phyloP scores from a whole-genome alignment of 1,140 invertebrate genomes.

The Ganaspis sp. region DNA sequence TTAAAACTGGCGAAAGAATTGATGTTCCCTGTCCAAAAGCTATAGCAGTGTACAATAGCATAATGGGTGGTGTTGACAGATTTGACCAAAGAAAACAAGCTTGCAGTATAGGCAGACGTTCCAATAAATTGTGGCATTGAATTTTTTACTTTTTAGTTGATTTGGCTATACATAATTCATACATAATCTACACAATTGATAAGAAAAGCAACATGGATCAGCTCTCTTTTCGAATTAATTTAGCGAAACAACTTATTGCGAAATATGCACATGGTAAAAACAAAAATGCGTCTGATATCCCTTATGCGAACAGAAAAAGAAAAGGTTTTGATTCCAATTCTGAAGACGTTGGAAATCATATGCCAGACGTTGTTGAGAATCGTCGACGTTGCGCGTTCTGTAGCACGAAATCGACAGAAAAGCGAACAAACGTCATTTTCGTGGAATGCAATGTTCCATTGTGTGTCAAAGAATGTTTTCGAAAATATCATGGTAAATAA shows the following conservation, averaged over 20 bases:
- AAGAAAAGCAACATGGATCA: too few species aligned
- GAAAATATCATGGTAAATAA: background rate
- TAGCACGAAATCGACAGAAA: background rate
- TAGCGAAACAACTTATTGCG: background rate
- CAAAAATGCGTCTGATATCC: background rate
- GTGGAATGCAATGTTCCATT: background rate
- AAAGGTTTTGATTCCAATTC: background rate
- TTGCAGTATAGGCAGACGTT: too few species aligned
- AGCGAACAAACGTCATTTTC: background rate
- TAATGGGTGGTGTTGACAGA: too few species aligned
- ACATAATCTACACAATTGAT: too few species aligned
- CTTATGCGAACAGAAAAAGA: background rate
- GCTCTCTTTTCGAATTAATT: too few species aligned
- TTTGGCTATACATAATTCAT: too few species aligned
- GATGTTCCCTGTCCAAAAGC: too few species aligned
- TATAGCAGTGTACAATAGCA: too few species aligned
- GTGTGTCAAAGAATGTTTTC: background rate
- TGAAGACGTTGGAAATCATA: background rate
- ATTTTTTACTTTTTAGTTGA: too few species aligned
- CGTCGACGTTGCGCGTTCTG: background rate
- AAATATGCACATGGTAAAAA: background rate
- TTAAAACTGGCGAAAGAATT: constrained; percentile 59
- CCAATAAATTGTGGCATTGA: too few species aligned
- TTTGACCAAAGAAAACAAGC: too few species aligned
- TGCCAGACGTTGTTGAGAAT: background rate